These are phyloP conservation scores for Zingel zingel DNA, from an alignment of 2,113 vertebrate genomes.

Conservation along the genomic window DNA sequence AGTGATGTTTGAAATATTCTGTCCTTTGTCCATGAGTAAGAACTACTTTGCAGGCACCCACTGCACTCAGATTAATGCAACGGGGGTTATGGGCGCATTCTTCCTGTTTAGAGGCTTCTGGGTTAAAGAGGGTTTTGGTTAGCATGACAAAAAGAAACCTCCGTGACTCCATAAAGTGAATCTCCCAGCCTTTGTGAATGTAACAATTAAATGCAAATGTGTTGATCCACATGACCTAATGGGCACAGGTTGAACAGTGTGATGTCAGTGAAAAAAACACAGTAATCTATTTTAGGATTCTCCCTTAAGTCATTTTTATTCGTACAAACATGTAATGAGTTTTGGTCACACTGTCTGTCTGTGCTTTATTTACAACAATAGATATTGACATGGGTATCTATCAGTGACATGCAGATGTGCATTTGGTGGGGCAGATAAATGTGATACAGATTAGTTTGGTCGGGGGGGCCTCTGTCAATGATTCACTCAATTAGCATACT, in stretches of 20 bases:
- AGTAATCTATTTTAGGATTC: conserved; percentile 26
- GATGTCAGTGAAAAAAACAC: conserved; percentile 5
- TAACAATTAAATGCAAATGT: not conserved
- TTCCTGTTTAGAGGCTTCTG: conserved; percentile 12
- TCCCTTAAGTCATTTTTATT: conserved; percentile 35
- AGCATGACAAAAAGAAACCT: not conserved
- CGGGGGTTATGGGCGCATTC: not conserved
- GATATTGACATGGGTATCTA: conserved; percentile 74
- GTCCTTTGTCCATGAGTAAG: conserved; percentile 17
- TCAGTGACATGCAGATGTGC: conserved; percentile 74
- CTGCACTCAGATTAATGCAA: conserved; percentile 34
- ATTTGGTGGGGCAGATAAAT: conserved; percentile 78
- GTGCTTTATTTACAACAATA: conserved; percentile 82
- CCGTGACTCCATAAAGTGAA: not conserved
- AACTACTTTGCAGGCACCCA: conserved; percentile 29
- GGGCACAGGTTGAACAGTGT: not conserved
- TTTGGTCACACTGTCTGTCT: conserved; percentile 51
- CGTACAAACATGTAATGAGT: conserved; percentile 32
- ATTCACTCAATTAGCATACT: conserved; percentile 84
- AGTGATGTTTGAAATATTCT: conserved; percentile 17
- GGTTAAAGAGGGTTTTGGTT: conserved; percentile 22
- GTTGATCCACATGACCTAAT: not conserved
- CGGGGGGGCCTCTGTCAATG: conserved; percentile 75
- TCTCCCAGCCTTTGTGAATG: not conserved
- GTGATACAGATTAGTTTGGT: conserved; percentile 81